Percentiles rank a stretch among this genome's conserved stretches.
These are phyloP conservation scores for Diorhabda sublineata DNA, from an alignment of 1,140 invertebrate genomes.

Conservation along the genomic window DNA sequence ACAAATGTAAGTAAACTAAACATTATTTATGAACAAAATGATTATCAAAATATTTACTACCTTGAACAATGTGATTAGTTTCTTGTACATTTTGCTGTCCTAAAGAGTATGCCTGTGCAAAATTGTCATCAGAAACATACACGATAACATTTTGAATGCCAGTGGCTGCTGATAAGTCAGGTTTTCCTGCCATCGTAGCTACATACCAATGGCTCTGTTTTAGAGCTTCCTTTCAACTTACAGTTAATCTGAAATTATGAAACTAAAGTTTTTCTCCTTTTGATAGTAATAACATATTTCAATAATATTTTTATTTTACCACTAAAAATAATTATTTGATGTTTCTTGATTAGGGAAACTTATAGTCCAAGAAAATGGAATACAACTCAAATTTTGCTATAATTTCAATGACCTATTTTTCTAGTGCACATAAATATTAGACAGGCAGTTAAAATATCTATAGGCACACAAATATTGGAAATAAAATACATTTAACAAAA, in stretches of 20 bases:
- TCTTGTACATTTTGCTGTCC: constrained; percentile 40
- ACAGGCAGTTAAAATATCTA: too few relatives aligned
- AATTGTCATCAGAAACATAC: constrained; percentile 50
- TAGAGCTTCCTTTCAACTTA: constrained; percentile 41
- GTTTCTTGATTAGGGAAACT: background rate
- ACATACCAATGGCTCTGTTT: constrained; percentile 46
- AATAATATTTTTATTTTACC: background rate
- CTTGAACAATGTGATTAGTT: constrained; percentile 1
- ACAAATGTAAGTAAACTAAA: background rate
- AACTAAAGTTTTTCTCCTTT: constrained; percentile 5
- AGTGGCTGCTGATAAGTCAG: constrained; percentile 46
- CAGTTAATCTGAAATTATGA: constrained; percentile 40
- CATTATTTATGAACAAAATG: constrained; percentile 23
- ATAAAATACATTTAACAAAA: too few relatives aligned
- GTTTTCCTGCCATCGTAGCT: constrained; percentile 48
- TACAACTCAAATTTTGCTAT: too few relatives aligned
- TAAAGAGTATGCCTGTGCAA: constrained; percentile 46
- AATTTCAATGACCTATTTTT: too few relatives aligned
- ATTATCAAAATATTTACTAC: constrained; percentile 11
- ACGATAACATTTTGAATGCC: constrained; percentile 51
- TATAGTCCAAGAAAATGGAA: background rate
- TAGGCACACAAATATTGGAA: too few relatives aligned
- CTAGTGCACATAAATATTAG: too few relatives aligned
- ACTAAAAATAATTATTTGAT: background rate
- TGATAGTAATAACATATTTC: background rate